Evolutionary conservation across 2,888 invertebrate species (phyloP).

Genomic region (Piscicola geometra): DNA sequence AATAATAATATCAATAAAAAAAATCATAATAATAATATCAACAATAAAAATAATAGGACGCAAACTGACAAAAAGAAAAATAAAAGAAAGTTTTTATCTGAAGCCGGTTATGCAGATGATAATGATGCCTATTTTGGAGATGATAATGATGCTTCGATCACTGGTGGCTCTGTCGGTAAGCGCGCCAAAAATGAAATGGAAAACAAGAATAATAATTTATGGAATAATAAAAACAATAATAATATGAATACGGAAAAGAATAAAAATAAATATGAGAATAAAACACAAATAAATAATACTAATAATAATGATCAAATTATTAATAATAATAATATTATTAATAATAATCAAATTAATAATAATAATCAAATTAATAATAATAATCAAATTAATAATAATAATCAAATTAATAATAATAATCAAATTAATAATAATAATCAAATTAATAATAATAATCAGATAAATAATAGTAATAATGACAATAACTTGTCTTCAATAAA

Average conservation of each 20-base stretch:
- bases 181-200: neutral
- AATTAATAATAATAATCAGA: too few species aligned
- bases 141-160: neutral
- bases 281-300: too few species aligned
- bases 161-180: neutral
- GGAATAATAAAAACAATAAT: too few species aligned
- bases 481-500: too few species aligned
- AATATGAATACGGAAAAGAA: neutral
- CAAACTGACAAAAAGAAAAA: neutral
- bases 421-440: neutral
- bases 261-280: neutral
- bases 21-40: neutral
- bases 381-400: neutral
- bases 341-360: too few species aligned
- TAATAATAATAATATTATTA: too few species aligned
- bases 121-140: neutral
- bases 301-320: too few species aligned
- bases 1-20: neutral
- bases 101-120: neutral
- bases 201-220: too few species aligned
- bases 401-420: neutral
- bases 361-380: too few species aligned
- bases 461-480: too few species aligned
- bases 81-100: neutral
- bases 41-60: neutral